phyloP scores from a whole-genome alignment of 2,888 invertebrate species.

The Apodemia mormo region DNA sequence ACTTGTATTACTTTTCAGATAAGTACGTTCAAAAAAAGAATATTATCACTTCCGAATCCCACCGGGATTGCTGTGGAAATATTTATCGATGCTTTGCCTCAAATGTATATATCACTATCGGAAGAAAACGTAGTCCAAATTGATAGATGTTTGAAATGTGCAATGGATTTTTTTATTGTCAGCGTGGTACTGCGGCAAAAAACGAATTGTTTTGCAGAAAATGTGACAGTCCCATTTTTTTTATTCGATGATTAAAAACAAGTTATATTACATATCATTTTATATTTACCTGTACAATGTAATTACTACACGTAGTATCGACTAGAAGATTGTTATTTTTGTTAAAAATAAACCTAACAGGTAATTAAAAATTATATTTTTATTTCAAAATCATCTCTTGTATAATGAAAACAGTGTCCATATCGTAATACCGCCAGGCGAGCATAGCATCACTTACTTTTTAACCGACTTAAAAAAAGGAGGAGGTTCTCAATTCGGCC shows the following conservation, averaged over 20 bases:
- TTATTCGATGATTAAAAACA: background rate
- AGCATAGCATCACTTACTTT: too few species aligned
- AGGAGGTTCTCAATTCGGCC: too few species aligned
- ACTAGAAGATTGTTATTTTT: slow-evolving; percentile 4
- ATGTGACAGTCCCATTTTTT: slow-evolving; percentile 6
- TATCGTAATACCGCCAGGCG: too few species aligned
- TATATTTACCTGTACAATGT: too few species aligned
- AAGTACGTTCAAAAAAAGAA: background rate
- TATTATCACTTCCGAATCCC: background rate
- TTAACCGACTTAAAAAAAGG: too few species aligned
- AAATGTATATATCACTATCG: slow-evolving; percentile 1
- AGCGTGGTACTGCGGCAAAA: slow-evolving; percentile 34
- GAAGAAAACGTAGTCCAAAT: too few species aligned
- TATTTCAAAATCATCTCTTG: too few species aligned
- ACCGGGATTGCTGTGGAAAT: slow-evolving; percentile 5
- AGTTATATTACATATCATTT: too few species aligned
- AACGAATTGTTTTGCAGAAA: slow-evolving; percentile 1
- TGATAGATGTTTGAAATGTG: too few species aligned
- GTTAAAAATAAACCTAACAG: background rate
- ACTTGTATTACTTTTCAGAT: slow-evolving; percentile 7
- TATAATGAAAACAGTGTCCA: too few species aligned
- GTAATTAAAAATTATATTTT: too few species aligned
- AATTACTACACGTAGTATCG: too few species aligned
- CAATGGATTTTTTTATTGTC: slow-evolving; percentile 22
- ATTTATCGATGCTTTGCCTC: slow-evolving; percentile 7